Evolutionary conservation across 1,140 invertebrate species (phyloP).

Genomic region (Sycophaga agraensis): DNA sequence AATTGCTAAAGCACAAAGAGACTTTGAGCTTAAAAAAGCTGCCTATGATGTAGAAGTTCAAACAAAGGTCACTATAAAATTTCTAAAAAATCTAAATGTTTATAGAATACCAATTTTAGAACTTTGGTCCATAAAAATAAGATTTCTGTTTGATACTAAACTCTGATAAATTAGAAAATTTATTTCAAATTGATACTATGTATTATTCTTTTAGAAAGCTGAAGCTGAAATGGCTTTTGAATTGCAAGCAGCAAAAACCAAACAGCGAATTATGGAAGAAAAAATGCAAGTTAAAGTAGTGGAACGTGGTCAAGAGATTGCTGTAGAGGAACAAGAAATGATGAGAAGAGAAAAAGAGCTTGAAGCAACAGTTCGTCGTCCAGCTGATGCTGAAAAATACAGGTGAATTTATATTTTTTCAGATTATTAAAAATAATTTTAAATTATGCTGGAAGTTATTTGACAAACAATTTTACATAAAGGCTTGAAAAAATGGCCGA

Average conservation of each 20-base stretch:
- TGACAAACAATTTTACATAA: constrained; percentile 5
- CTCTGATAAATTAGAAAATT: not conserved
- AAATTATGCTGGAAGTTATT: not conserved
- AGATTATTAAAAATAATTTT: not conserved
- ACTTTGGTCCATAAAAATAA: too few relatives aligned
- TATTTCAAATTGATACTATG: too few relatives aligned
- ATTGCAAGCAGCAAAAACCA: constrained; percentile 92
- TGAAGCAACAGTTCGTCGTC: constrained; percentile 85
- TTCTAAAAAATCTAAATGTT: not conserved
- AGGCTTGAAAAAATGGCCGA: constrained; percentile 91
- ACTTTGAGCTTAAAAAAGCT: constrained; percentile 97
- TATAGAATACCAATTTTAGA: not conserved
- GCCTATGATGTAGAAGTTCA: constrained; percentile 96
- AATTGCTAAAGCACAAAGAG: constrained; percentile 92
- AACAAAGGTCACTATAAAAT: constrained; percentile 71
- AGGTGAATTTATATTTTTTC: constrained; percentile 45
- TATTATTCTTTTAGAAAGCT: constrained; percentile 65
- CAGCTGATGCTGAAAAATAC: constrained; percentile 93
- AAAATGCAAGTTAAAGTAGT: constrained; percentile 96
- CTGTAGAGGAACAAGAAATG: constrained; percentile 88
- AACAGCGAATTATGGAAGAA: constrained; percentile 94
- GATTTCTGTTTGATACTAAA: too few relatives aligned
- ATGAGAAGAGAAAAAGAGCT: constrained; percentile 82
- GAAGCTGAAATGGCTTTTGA: constrained; percentile 95
- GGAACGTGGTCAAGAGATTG: constrained; percentile 89